phyloP scores from a whole-genome alignment of 2,888 invertebrate species.

The Suillia variegata region DNA sequence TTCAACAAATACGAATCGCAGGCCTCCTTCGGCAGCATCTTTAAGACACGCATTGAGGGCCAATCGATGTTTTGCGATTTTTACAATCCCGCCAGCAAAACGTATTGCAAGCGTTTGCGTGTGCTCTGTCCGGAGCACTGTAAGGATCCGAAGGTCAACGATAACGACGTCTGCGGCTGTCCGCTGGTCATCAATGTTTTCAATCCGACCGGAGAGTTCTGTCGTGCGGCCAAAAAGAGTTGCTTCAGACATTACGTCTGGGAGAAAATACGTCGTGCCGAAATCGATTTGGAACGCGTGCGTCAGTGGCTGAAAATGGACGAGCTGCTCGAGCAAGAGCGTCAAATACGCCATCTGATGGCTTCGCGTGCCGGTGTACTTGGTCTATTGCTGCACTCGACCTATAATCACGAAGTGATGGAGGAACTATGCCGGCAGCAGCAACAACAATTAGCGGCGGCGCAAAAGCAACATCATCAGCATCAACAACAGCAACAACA shows the following conservation, averaged over 20 bases:
- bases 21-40: slow-evolving; percentile 93
- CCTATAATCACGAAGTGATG: slow-evolving; percentile 92
- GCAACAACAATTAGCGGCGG: slow-evolving; percentile 48
- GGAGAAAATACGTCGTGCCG: slow-evolving; percentile 93
- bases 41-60: slow-evolving; percentile 91
- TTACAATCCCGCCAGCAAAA: slow-evolving; percentile 84
- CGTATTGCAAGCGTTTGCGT: slow-evolving; percentile 93
- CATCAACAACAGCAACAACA: slow-evolving; percentile 14
- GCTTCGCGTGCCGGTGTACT: slow-evolving; percentile 87
- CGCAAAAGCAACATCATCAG: slow-evolving; percentile 37
- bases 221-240: slow-evolving; percentile 83
- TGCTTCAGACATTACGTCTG: slow-evolving; percentile 93
- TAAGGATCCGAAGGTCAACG: slow-evolving; percentile 88
- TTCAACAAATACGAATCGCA: slow-evolving; percentile 98
- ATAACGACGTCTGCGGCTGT: slow-evolving; percentile 90
- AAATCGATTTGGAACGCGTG: slow-evolving; percentile 93
- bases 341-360: slow-evolving; percentile 77
- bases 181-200: slow-evolving; percentile 87
- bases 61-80: slow-evolving; percentile 98
- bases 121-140: slow-evolving; percentile 98
- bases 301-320: slow-evolving; percentile 93
- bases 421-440: slow-evolving; percentile 67
- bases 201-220: slow-evolving; percentile 83
- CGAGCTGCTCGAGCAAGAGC: slow-evolving; percentile 91
- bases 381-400: slow-evolving; percentile 94